Base-by-base conservation (phyloP, 2,113 vertebrate genomes). In the Nothocercus julius region DNA sequence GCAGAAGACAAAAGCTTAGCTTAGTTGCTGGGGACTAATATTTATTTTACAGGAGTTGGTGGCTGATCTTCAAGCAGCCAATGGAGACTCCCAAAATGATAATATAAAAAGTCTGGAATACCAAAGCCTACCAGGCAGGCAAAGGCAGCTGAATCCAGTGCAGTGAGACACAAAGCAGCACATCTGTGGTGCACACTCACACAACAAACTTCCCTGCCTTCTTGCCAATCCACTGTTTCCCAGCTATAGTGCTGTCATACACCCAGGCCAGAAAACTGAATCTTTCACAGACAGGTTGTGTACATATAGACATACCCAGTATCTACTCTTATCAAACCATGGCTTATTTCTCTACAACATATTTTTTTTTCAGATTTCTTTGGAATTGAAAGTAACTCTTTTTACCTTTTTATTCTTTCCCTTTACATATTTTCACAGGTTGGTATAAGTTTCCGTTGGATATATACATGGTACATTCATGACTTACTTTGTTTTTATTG, bases 141-240 rank as follows among this genome's bases (percentile, higher is more conserved):
- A 77, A 67, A 21, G 91, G 28, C 28, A 42, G 42, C 25, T 36
- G 27, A 76, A 58, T 70, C 22, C 9, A 54, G 15, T 18, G 32
- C 9, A 32, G 40, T 0, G 0, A 58, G 34, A 67, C 27, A 22
- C 7, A 42, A 42, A 28, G 16, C 11, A 76, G 5, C 11, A 2
- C 27, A 15, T 47, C n/a, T 78, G 8, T 62, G 6, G 8, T 66
- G 28, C 5, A 12, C 20, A 25, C 17, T 47, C 40, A 38, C 24
- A 58, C 47, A 87, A 85, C 20, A 1, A 19, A 38, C 28, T 73
- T 22, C 5, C 80, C 20, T 63, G 7, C 22, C 32, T 75, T 79
- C 18, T 42, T 85, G 19, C 9, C 34, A 79, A 7, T 25, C 20
- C 7, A 3, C 10, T 21, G 3, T 3, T 59, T 89, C 20, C 30